These are phyloP conservation scores for Callosobruchus maculatus DNA, from an alignment of 2,888 invertebrate species.

Conservation along the genomic window DNA sequence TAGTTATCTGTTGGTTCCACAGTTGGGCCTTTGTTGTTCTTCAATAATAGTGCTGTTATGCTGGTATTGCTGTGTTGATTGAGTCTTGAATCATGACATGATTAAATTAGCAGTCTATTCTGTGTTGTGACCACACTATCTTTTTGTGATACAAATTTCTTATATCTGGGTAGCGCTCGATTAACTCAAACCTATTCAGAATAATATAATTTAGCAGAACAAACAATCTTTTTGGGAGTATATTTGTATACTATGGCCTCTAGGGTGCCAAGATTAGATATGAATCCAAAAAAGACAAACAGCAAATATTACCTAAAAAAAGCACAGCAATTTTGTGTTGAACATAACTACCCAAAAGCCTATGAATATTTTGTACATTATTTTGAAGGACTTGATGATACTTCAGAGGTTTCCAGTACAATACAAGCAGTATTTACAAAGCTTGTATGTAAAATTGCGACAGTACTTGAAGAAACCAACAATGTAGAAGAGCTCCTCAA, in stretches of 20 bases:
- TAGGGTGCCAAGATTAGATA: conserved; percentile 26
- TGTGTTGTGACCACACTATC: too few relatives aligned
- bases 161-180: too few relatives aligned
- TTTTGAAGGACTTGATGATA: conserved; percentile 29
- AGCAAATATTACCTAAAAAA: conserved; percentile 25
- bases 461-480: conserved; percentile 35
- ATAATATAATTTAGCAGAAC: too few relatives aligned
- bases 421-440: conserved; percentile 30
- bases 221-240: too few relatives aligned
- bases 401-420: conserved; percentile 18
- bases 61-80: too few relatives aligned
- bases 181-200: too few relatives aligned
- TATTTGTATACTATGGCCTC: conserved; percentile 18
- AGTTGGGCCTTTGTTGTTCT: too few relatives aligned
- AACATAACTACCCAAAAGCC: conserved; percentile 25
- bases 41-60: too few relatives aligned
- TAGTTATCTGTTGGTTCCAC: too few relatives aligned
- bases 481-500: conserved; percentile 43
- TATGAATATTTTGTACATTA: conserved; percentile 32
- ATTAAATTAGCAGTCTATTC: too few relatives aligned
- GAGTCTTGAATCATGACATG: too few relatives aligned
- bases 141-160: too few relatives aligned
- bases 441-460: conserved; percentile 28
- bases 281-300: conserved; percentile 22
- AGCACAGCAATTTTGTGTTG: conserved; percentile 26